These are phyloP conservation scores for Antheraea yamamai DNA, from an alignment of 2,888 invertebrate genomes.

Conservation along the genomic window DNA sequence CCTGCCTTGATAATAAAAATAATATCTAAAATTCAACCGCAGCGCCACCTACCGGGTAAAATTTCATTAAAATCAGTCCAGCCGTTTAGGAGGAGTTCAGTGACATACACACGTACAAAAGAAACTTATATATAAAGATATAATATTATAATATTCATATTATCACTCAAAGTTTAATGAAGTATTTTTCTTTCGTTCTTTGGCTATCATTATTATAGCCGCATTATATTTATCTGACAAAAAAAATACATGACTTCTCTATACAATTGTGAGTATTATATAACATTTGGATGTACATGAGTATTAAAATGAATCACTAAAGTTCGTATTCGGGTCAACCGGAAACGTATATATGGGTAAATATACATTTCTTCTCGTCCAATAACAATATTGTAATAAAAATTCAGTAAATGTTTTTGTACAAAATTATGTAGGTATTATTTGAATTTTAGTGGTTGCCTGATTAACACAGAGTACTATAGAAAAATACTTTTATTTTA, in stretches of 20 bases:
- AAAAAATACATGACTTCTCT: neutral
- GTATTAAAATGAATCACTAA: neutral
- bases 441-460: too few relatives aligned
- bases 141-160: neutral
- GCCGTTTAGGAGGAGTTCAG: too few relatives aligned
- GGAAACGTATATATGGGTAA: neutral
- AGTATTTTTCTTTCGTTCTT: neutral
- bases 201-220: neutral
- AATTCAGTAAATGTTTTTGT: too few relatives aligned
- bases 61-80: too few relatives aligned
- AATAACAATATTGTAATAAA: too few relatives aligned
- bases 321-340: neutral
- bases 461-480: too few relatives aligned
- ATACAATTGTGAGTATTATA: neutral
- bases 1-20: too few relatives aligned
- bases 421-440: too few relatives aligned
- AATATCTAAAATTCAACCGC: too few relatives aligned
- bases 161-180: neutral
- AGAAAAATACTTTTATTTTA: too few relatives aligned
- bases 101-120: too few relatives aligned
- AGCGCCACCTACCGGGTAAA: too few relatives aligned
- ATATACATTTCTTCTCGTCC: neutral
- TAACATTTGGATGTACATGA: neutral
- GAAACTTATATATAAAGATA: neutral
- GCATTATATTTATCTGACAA: neutral